Base-by-base conservation (phyloP, 1,140 invertebrate genomes). In the Scaptomyza graminum region DNA sequence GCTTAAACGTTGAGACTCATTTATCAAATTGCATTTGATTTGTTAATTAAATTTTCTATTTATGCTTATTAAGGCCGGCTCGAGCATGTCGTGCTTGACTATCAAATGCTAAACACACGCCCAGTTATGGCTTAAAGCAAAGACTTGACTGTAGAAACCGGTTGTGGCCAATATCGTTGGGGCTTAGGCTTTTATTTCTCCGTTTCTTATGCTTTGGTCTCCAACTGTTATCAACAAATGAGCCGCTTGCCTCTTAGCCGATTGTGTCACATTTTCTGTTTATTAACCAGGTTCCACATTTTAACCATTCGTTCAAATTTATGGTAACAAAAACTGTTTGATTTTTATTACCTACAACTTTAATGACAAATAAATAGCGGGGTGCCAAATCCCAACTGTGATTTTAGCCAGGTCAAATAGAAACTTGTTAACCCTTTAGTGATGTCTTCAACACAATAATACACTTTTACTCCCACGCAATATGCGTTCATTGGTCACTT, bases 11-110 rank as follows among this genome's bases (percentile, higher is more conserved):
- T 64, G 69, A 65, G 54, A 80, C 69, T 84, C 79, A 85, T 85
- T 82, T 87, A 88, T 87, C 79, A 82, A 70, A 79, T 83, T 83
- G 79, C 76, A 68, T 88, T 88, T 88, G 83, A 88, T 88, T 88
- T 88, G 83, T 83, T 87, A 88, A 88, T 88, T 88, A 79, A 88
- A 87, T 88, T 76, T 80, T 75, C 68, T 85, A 75, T 85, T 80
- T 85, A 77, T 85, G 78, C 76, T 87, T 79, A 79, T 83, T 82
- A 85, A 70, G 59, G 62, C 69, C 57, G 66, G 64, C 74, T 56
- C 25, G 55, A 37, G 51, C 46, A 54, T 46, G 66, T 69, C 66
- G 66, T 59, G 71, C 54, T 43, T 34, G 61, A 34, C 49, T 62
- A 25, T 71, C 56, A 74, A 71, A 80, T 80, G 71, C 79, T 63